A percentile compares a stretch with the other conserved stretches of the same genome.
Evolutionary conservation across 2,888 invertebrate genomes (phyloP).

Genomic region (Falcaria lacertinaria): DNA sequence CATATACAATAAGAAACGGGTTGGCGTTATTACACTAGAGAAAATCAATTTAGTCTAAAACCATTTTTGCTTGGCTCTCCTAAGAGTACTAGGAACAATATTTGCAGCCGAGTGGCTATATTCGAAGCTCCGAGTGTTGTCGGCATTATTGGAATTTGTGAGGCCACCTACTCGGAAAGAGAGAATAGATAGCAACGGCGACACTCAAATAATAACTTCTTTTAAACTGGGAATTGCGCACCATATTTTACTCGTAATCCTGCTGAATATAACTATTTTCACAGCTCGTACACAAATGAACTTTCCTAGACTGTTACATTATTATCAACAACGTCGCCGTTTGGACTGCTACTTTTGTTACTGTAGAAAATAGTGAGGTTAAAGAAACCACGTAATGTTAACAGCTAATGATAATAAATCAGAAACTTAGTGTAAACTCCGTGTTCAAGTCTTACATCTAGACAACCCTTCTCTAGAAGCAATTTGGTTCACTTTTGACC

Average conservation of each 20-base stretch:
- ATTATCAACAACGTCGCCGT: no score
- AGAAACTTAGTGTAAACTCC: not conserved
- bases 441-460: not conserved
- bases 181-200: slow-evolving; percentile 16
- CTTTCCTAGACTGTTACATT: no score
- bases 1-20: slow-evolving; percentile 22
- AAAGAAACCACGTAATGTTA: no score
- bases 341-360: no score
- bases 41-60: slow-evolving; percentile 54
- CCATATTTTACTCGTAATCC: not conserved
- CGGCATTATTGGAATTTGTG: slow-evolving; percentile 55
- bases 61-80: slow-evolving; percentile 44
- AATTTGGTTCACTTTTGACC: not conserved
- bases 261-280: not conserved
- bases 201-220: slow-evolving; percentile 19
- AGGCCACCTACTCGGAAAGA: slow-evolving; percentile 27
- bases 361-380: no score
- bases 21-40: slow-evolving; percentile 22
- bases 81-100: slow-evolving; percentile 53
- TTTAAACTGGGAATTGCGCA: not conserved
- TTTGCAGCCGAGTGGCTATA: slow-evolving; percentile 52
- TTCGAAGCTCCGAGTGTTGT: slow-evolving; percentile 45
- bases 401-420: no score
- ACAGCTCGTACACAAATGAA: no score
- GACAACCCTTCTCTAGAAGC: not conserved